These are phyloP conservation scores for Caenorhabditis remanei DNA, from an alignment of 1,140 invertebrate species.

Conservation along the genomic window DNA sequence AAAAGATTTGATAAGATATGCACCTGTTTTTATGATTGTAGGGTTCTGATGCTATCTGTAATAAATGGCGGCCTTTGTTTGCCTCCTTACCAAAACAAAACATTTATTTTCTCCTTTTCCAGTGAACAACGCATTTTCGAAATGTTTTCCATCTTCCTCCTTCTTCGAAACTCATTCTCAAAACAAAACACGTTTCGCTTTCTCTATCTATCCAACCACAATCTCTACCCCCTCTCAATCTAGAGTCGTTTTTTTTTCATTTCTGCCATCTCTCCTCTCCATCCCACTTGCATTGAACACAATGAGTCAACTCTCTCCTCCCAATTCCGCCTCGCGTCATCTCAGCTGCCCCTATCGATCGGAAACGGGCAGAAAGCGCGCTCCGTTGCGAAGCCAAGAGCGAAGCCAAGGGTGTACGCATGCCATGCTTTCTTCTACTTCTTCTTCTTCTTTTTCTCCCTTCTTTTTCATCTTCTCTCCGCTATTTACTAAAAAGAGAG, in stretches of 20 bases:
- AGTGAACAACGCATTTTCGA: background rate
- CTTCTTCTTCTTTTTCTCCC: background rate
- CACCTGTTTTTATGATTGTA: too few relatives aligned
- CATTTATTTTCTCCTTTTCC: background rate
- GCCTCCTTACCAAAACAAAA: too few relatives aligned
- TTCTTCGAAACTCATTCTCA: conserved; percentile 12
- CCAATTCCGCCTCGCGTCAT: conserved; percentile 1
- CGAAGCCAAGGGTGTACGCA: background rate
- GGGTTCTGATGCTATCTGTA: too few relatives aligned
- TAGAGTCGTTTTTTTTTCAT: background rate
- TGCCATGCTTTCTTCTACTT: background rate
- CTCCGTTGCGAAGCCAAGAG: background rate
- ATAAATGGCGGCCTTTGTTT: too few relatives aligned
- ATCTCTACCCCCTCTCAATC: background rate
- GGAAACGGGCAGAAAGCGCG: background rate
- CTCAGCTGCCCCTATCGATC: conserved; percentile 32
- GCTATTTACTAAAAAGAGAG: conserved; percentile 18
- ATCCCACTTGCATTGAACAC: background rate
- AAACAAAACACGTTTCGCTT: conserved; percentile 26
- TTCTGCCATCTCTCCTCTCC: background rate
- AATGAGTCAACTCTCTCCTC: conserved; percentile 48
- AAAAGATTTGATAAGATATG: too few relatives aligned
- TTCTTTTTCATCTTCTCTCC: background rate
- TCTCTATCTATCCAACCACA: background rate
- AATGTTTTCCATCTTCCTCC: background rate